These are phyloP conservation scores for Watsonalla binaria DNA, from an alignment of 2,888 invertebrate species.

Conservation along the genomic window DNA sequence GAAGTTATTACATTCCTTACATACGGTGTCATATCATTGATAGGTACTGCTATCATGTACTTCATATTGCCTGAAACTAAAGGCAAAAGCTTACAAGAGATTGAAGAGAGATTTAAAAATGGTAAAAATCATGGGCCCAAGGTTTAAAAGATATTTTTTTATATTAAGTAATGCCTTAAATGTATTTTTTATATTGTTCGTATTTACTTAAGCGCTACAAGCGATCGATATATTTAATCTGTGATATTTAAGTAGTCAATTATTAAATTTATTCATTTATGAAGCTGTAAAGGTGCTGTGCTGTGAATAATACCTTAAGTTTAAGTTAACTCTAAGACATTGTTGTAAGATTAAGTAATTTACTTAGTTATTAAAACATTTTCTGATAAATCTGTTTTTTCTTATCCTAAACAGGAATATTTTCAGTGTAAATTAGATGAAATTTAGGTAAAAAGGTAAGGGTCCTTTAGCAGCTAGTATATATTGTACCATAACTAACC, in stretches of 20 bases:
- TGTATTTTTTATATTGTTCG: conserved; percentile 12
- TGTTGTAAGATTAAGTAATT: not conserved
- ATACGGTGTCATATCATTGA: conserved; percentile 78
- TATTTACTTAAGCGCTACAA: conserved; percentile 29
- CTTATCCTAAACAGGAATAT: no score
- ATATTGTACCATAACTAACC: no score
- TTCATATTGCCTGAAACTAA: conserved; percentile 83
- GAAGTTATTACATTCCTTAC: conserved; percentile 80
- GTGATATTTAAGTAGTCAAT: conserved; percentile 62
- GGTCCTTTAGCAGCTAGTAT: no score
- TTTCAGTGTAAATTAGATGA: no score
- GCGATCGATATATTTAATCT: conserved; percentile 50
- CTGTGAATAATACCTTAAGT: conserved; percentile 9
- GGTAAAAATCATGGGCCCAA: conserved; percentile 38
- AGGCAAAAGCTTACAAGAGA: conserved; percentile 82
- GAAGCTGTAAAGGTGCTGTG: conserved; percentile 11
- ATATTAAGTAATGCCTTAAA: not conserved
- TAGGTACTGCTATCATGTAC: conserved; percentile 79
- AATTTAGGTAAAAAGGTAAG: no score
- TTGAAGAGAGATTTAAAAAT: conserved; percentile 78
- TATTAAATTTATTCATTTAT: conserved; percentile 20
- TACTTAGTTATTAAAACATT: not conserved
- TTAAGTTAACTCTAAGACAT: not conserved
- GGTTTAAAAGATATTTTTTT: conserved; percentile 29
- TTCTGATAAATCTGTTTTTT: not conserved